Evolutionary conservation across 2,113 vertebrate species (phyloP).

Genomic region (Cyanoramphus novaezelandiae): DNA sequence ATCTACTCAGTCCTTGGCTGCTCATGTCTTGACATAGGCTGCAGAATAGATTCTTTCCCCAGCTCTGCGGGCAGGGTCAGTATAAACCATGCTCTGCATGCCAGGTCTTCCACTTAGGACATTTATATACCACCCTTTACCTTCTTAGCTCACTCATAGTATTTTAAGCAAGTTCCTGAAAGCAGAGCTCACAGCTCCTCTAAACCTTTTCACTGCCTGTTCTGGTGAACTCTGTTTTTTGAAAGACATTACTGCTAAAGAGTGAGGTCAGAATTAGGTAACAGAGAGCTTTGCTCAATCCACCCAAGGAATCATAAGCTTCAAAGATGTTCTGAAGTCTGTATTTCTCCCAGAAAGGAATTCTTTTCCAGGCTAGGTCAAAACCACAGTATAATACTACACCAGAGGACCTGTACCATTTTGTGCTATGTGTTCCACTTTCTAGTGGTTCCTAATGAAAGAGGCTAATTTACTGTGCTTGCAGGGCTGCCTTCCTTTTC

Average conservation of each 20-base stretch:
- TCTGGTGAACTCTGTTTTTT: background rate
- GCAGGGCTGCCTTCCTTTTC: background rate
- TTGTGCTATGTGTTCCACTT: background rate
- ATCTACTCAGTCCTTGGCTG: conserved; percentile 50
- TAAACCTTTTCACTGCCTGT: background rate
- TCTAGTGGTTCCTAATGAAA: background rate
- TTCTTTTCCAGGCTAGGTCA: background rate
- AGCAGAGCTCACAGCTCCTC: background rate
- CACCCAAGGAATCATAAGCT: background rate
- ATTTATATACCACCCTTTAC: background rate
- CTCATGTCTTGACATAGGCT: background rate
- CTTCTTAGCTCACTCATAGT: background rate
- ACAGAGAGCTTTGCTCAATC: background rate
- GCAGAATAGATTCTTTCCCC: conserved; percentile 9
- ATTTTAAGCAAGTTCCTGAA: background rate
- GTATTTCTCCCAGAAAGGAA: background rate
- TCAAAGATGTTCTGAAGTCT: background rate
- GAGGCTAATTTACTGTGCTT: background rate
- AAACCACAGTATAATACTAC: background rate
- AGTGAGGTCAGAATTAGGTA: conserved; percentile 29
- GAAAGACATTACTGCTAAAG: background rate
- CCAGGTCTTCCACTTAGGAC: background rate
- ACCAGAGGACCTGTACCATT: background rate
- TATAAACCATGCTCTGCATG: background rate
- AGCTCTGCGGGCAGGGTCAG: background rate